Evolutionary conservation across 2,888 invertebrate species (phyloP), one percentile per base, ranked within the genome.

Genomic region (Sphaeridia pumilis): DNA sequence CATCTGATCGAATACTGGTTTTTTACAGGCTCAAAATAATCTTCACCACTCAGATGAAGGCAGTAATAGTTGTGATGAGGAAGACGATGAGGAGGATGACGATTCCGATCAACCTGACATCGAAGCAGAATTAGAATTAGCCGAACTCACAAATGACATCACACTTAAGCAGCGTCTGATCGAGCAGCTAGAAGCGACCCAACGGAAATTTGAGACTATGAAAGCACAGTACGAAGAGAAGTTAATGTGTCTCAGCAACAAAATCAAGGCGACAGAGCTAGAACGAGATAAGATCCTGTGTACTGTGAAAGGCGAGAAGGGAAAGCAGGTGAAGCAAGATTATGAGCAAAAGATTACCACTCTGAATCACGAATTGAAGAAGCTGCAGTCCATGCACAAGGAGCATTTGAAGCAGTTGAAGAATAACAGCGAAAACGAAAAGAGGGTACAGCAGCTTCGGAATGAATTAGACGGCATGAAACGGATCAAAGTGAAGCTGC

Each of bases 101-200:
- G 60, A 60, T 2, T 41, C 38, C 4, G 58, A 54, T 44, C 60
- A 57, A 14, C 58, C 59, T 21, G 59, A 58, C 22, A 64, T 74
- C 72, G 72, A 74, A 70, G 54, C 71, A 70, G 62, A 86, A 61
- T 84, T 85, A 27, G 88, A 93, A 69, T 73, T 97, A 55, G 86
- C 89, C 14, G 84, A 86, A 10, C 73, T 97, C 17, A 92, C 89
- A 52, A 86, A 86, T 44, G 92, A 95, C 71, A 95, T 97, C 61
- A 87, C 87, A 68, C 85, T 93, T 51, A 97, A 97, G 70, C 87
- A 93, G 63, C 84, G 88, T 52, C 75, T 97, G 42, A 93, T 98
- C 58, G 90, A 92, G 67, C 92, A 95, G 67, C 71, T 97, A 60
- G 95, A 97, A 70, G 73, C 83, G 53, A 88, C 88, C 0, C 92